Percentiles rank a stretch among this genome's conserved stretches.
These are phyloP conservation scores for Drosophila orena DNA, from an alignment of 1,140 invertebrate species.

Conservation along the genomic window DNA sequence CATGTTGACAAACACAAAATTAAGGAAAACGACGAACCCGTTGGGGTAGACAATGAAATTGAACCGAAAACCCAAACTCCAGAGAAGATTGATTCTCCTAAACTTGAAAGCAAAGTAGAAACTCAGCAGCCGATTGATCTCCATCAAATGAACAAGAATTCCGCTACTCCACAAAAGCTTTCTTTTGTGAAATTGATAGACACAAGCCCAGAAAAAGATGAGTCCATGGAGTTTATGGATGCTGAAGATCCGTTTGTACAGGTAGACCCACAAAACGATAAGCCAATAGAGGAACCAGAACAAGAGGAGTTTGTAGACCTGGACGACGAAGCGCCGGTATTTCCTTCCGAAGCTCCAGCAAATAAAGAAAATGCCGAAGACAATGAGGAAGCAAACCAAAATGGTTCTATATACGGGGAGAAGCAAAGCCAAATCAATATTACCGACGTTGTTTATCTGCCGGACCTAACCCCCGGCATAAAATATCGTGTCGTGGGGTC, in stretches of 20 bases:
- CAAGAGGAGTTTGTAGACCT: not conserved
- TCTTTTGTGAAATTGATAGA: not conserved
- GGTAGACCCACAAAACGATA: not conserved
- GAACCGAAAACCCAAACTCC: not conserved
- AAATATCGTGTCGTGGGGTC: not conserved
- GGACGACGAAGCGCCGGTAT: not conserved
- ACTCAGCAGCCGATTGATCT: not conserved
- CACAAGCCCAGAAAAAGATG: not conserved
- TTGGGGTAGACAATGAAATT: no score
- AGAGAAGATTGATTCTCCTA: not conserved
- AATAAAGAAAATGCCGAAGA: no score
- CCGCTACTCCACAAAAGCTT: not conserved
- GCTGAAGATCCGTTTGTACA: not conserved
- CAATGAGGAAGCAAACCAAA: not conserved
- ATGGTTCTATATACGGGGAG: not conserved
- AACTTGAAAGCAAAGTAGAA: not conserved
- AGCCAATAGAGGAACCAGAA: not conserved
- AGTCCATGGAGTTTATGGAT: slow-evolving; percentile 11
- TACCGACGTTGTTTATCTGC: not conserved
- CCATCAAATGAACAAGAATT: not conserved
- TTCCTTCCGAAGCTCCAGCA: not conserved
- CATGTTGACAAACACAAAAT: no score
- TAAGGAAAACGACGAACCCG: no score
- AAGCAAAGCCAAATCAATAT: not conserved
- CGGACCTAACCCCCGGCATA: not conserved